phyloP scores from a whole-genome alignment of 2,113 vertebrate species.

The Clupea harengus region DNA sequence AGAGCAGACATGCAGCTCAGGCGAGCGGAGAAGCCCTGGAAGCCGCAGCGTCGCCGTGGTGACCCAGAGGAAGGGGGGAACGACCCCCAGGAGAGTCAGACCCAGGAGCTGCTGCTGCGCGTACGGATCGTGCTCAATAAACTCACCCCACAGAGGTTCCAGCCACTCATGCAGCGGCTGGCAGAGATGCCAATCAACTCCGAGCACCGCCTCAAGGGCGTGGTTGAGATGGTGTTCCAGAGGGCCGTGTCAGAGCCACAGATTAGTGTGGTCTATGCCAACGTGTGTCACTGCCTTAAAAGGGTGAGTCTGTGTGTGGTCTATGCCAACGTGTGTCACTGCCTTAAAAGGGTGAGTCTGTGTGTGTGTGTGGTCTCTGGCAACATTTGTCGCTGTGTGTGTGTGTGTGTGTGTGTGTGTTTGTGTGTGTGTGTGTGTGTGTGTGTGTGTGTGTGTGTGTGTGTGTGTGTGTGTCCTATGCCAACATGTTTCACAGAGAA shows the following conservation, averaged over 20 bases:
- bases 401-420: neutral
- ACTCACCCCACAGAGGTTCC: slow-evolving; percentile 97
- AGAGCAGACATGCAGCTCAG: slow-evolving; percentile 79
- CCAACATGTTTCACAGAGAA: no score
- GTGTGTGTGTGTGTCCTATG: no score
- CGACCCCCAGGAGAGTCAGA: slow-evolving; percentile 59
- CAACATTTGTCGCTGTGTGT: no score
- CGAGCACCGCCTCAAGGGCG: slow-evolving; percentile 92
- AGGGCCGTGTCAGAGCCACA: slow-evolving; percentile 98
- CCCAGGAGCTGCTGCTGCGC: slow-evolving; percentile 87
- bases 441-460: no score
- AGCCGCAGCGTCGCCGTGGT: slow-evolving; percentile 66
- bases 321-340: slow-evolving; percentile 99
- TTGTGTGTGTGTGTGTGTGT: neutral
- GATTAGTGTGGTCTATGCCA: slow-evolving; percentile 98
- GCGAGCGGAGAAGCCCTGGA: slow-evolving; percentile 95
- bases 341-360: slow-evolving; percentile 90
- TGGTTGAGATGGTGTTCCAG: slow-evolving; percentile 97
- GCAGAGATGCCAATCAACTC: slow-evolving; percentile 92
- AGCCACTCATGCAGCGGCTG: slow-evolving; percentile 97
- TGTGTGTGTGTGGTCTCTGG: no score
- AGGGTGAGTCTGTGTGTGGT: no score
- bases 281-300: no score
- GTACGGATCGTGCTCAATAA: slow-evolving; percentile 97
- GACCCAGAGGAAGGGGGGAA: slow-evolving; percentile 74